Evolutionary conservation across 2,113 vertebrate species (phyloP).

Genomic region (Microcebus jonahi): DNA sequence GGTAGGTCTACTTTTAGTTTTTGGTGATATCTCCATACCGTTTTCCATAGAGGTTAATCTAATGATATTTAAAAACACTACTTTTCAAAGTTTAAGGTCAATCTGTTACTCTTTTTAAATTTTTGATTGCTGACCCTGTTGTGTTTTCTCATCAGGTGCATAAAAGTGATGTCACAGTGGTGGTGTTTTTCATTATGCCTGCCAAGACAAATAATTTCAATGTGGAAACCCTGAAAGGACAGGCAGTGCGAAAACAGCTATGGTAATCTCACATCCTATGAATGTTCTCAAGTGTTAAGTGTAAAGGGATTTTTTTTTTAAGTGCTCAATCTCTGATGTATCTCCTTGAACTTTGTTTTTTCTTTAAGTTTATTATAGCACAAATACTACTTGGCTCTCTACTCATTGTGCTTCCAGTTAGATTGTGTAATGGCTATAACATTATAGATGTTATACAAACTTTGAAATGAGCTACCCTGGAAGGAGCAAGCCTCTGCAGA

Average conservation of each 20-base stretch:
- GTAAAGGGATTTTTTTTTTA: not conserved
- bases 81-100: not conserved
- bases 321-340: not conserved
- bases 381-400: not conserved
- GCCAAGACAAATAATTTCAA: slow-evolving; percentile 99
- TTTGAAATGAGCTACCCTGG: not conserved
- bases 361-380: not conserved
- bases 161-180: slow-evolving; percentile 92
- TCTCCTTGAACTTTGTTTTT: not conserved
- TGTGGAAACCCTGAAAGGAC: slow-evolving; percentile 97
- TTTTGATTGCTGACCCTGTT: slow-evolving; percentile 6
- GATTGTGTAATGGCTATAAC: not conserved
- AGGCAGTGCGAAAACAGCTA: slow-evolving; percentile 96
- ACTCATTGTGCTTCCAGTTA: not conserved
- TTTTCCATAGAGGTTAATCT: not conserved
- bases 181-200: slow-evolving; percentile 99
- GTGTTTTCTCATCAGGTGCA: slow-evolving; percentile 88
- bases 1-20: too few species aligned
- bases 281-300: not conserved
- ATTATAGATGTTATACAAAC: not conserved
- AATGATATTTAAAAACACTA: not conserved
- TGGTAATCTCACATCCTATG: slow-evolving; percentile 86
- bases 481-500: not conserved
- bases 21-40: too few species aligned
- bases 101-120: not conserved